A percentile compares a stretch with the other conserved stretches of the same genome.
phyloP scores from a whole-genome alignment of 2,888 invertebrate genomes.

The Chromoteleia sp. region DNA sequence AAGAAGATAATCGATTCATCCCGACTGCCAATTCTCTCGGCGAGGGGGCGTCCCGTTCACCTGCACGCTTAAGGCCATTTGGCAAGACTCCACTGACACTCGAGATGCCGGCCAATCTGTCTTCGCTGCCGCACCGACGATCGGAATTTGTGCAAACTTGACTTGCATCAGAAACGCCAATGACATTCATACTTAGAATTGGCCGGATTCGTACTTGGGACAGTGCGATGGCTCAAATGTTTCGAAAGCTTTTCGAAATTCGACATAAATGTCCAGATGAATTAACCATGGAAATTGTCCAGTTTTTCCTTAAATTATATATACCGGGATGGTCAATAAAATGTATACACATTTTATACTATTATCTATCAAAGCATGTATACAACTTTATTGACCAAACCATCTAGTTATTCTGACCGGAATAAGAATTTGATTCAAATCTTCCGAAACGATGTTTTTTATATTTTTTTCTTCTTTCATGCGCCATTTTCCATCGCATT shows the following conservation, averaged over 20 bases:
- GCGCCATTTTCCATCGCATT: not conserved
- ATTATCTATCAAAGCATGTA: too few species aligned
- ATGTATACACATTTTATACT: too few species aligned
- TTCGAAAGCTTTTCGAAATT: not conserved
- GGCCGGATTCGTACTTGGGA: constrained; percentile 13
- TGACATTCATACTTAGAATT: constrained; percentile 43
- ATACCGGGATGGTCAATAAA: too few species aligned
- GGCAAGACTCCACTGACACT: constrained; percentile 62
- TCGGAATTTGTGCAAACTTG: constrained; percentile 39
- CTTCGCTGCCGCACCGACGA: constrained; percentile 24
- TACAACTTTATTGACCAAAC: too few species aligned
- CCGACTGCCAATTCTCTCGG: constrained; percentile 10
- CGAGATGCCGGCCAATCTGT: constrained; percentile 50
- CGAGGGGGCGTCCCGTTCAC: constrained; percentile 38
- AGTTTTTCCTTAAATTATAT: too few species aligned
- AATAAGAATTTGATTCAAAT: too few species aligned
- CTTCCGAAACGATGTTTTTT: too few species aligned
- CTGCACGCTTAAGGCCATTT: constrained; percentile 56
- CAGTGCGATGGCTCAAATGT: constrained; percentile 6
- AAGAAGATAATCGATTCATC: constrained; percentile 34
- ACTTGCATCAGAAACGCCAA: constrained; percentile 37
- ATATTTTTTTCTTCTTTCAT: too few species aligned
- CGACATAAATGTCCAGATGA: not conserved
- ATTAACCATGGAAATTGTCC: too few species aligned
- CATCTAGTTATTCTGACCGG: too few species aligned